Conservation (phyloP, 2,113 vertebrate species). For the Tachycineta bicolor region DNA sequence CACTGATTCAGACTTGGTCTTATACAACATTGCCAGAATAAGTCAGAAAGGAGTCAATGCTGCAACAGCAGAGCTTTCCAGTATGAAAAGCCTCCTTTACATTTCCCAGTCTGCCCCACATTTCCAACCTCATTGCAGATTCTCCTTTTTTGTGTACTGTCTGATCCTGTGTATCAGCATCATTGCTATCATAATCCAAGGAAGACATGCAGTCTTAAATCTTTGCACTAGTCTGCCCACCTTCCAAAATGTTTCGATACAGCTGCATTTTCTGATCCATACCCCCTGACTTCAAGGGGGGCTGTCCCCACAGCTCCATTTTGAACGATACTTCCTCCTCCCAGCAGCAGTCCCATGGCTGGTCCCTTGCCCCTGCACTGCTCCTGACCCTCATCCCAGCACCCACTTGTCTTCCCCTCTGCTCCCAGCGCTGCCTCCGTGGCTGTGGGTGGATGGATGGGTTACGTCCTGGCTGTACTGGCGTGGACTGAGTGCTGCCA, state of each 20-base stretch:
- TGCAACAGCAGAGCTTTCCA: neutral
- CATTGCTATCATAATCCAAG: neutral
- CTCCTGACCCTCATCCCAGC: neutral
- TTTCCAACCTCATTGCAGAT: neutral
- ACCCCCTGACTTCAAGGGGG: neutral
- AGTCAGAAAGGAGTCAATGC: neutral
- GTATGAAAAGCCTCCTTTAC: neutral
- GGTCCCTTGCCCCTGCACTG: fast-evolving
- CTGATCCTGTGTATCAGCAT: neutral
- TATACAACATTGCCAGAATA: neutral
- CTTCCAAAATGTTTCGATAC: neutral
- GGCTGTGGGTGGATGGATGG: neutral
- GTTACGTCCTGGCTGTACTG: fast-evolving
- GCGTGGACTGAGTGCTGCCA: neutral
- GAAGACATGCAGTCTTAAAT: neutral
- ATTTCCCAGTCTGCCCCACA: neutral
- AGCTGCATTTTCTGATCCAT: neutral
- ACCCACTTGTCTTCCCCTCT: fast-evolving
- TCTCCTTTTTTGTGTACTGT: neutral
- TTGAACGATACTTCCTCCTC: neutral
- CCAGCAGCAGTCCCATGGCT: neutral
- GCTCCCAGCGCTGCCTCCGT: neutral
- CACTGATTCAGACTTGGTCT: neutral
- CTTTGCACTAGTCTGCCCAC: neutral
- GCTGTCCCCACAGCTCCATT: neutral